Evolutionary conservation across 2,113 vertebrate genomes (phyloP).

Genomic region (Vulpes vulpes): DNA sequence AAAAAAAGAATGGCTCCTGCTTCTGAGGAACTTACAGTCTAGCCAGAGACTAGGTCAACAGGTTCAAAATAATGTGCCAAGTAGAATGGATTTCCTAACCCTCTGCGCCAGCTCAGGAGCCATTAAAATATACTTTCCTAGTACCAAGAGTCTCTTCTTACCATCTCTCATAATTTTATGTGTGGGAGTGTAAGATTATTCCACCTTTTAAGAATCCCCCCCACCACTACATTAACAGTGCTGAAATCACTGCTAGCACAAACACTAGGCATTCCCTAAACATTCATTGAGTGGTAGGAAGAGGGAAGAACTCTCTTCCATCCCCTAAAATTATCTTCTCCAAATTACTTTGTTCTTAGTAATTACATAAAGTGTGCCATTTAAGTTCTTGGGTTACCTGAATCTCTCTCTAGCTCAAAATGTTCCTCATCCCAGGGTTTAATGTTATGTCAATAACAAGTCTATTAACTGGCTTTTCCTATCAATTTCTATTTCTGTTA

Average conservation of each 20-base stretch:
- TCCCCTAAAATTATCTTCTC: not conserved
- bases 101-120: not conserved
- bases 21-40: slow-evolving; percentile 4
- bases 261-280: not conserved
- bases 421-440: not conserved
- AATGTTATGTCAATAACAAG: not conserved
- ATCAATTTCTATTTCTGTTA: not conserved
- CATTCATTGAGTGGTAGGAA: not conserved
- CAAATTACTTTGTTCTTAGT: slow-evolving; percentile 30
- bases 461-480: not conserved
- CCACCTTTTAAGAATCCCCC: not conserved
- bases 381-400: slow-evolving; percentile 11
- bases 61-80: slow-evolving; percentile 44
- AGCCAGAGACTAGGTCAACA: not conserved
- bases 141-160: not conserved
- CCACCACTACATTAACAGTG: not conserved
- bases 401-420: not conserved
- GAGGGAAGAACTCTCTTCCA: not conserved
- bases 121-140: slow-evolving; percentile 43
- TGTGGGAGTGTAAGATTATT: not conserved
- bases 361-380: not conserved
- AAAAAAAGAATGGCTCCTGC: not conserved
- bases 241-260: not conserved
- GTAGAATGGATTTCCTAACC: not conserved
- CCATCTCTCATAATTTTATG: not conserved